These are phyloP conservation scores for Argyresthia goedartella DNA, from an alignment of 2,888 invertebrate species.

Conservation along the genomic window DNA sequence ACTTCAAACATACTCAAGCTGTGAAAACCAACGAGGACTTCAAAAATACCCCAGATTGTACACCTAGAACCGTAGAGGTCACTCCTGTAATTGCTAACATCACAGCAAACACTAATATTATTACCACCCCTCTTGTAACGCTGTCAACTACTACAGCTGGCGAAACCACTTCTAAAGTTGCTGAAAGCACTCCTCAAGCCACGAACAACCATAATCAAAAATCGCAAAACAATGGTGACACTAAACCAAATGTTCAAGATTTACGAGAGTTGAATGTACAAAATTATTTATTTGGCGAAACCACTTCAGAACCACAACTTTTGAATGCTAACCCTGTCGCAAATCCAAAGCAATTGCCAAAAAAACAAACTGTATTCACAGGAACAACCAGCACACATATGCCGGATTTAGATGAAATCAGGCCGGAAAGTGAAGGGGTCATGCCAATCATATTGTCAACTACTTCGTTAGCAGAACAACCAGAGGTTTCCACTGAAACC, in stretches of 20 bases:
- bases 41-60: background rate
- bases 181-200: too few species aligned
- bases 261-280: background rate
- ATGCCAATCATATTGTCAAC: conserved; percentile 48
- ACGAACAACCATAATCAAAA: background rate
- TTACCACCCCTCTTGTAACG: too few species aligned
- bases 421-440: conserved; percentile 7
- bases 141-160: too few species aligned
- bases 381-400: background rate
- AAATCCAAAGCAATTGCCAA: conserved; percentile 52
- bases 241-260: background rate
- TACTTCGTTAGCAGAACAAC: conserved; percentile 29
- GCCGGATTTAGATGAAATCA: background rate
- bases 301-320: conserved; percentile 10
- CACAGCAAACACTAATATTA: too few species aligned
- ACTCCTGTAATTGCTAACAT: background rate
- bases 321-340: conserved; percentile 45
- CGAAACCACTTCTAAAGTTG: background rate
- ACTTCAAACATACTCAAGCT: background rate
- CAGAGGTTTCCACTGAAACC: background rate
- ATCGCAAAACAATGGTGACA: background rate
- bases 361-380: conserved; percentile 20
- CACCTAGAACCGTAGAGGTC: background rate
- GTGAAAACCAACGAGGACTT: conserved; percentile 9
- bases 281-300: background rate